Conservation (phyloP, 2,797 vertebrate species). For the Schizothorax lantsangensis region DNA sequence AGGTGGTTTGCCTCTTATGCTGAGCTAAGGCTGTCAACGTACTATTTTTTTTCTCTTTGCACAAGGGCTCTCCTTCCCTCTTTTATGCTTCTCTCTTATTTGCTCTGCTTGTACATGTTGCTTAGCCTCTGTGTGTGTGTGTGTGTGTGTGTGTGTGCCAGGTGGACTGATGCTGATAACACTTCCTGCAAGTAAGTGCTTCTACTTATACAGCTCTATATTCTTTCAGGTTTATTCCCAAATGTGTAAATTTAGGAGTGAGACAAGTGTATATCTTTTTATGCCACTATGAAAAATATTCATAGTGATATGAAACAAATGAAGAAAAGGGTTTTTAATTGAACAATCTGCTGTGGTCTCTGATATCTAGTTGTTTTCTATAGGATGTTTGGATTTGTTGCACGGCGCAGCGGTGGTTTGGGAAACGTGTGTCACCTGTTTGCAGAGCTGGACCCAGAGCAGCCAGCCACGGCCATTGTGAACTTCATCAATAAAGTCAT, state of each 20-base stretch:
- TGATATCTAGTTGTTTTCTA: slow-evolving; percentile 42
- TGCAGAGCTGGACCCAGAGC: slow-evolving; percentile 90
- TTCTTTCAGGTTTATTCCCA: slow-evolving; percentile 50
- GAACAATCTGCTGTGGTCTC: neutral
- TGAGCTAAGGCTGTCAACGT: neutral
- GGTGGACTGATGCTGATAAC: slow-evolving; percentile 89
- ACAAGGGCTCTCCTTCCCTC: neutral
- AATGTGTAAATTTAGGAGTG: neutral
- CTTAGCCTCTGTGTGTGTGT: slow-evolving; percentile 50
- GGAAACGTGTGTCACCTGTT: slow-evolving; percentile 94
- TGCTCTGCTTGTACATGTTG: slow-evolving; percentile 53
- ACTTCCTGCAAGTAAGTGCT: slow-evolving; percentile 89
- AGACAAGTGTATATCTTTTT: slow-evolving; percentile 1
- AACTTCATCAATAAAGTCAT: slow-evolving; percentile 97
- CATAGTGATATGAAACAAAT: neutral
- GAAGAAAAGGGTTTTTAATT: neutral
- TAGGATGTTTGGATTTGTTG: slow-evolving; percentile 93
- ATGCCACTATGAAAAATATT: too few relatives aligned
- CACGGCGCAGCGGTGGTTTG: slow-evolving; percentile 84
- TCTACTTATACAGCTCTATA: slow-evolving; percentile 57
- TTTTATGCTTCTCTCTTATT: slow-evolving; percentile 33
- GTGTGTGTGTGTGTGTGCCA: slow-evolving; percentile 64
- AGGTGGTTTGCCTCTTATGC: neutral
- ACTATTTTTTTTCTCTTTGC: neutral
- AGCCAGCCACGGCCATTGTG: slow-evolving; percentile 90